phyloP scores from a whole-genome alignment of 2,888 invertebrate genomes.

The Eupithecia pulchellata region DNA sequence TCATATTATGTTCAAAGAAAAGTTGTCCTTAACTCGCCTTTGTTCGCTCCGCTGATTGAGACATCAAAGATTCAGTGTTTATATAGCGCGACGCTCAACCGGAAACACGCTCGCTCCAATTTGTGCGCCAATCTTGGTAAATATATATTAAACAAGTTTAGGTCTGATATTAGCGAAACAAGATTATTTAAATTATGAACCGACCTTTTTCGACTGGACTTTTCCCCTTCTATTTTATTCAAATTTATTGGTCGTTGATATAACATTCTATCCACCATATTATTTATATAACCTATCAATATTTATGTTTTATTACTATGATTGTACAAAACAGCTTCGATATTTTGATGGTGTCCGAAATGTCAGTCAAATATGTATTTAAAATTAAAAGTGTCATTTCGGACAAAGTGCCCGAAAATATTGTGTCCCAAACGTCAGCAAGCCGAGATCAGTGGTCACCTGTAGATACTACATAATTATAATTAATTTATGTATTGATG shows the following conservation, averaged over 20 bases:
- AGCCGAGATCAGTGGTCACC: no score
- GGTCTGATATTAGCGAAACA: background rate
- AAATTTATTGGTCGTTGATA: background rate
- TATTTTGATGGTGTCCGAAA: no score
- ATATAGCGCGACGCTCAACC: background rate
- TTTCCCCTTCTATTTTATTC: background rate
- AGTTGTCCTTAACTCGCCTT: constrained; percentile 15
- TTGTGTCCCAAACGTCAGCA: no score
- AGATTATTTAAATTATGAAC: background rate
- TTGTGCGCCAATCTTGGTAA: background rate
- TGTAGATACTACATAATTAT: no score
- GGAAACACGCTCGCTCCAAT: constrained; percentile 10
- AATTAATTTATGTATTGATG: no score
- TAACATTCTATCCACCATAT: background rate
- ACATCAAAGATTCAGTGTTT: constrained; percentile 25
- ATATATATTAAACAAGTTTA: constrained; percentile 1
- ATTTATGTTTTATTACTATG: no score
- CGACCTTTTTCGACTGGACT: background rate
- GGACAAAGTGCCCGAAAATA: no score
- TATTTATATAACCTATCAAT: no score
- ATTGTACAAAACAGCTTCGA: no score
- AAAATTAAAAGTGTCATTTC: no score
- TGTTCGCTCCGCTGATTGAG: constrained; percentile 30
- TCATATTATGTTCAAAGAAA: background rate
- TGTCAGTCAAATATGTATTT: no score